These are phyloP conservation scores for Onychomys torridus DNA, from an alignment of 2,797 vertebrate species.

Conservation along the genomic window DNA sequence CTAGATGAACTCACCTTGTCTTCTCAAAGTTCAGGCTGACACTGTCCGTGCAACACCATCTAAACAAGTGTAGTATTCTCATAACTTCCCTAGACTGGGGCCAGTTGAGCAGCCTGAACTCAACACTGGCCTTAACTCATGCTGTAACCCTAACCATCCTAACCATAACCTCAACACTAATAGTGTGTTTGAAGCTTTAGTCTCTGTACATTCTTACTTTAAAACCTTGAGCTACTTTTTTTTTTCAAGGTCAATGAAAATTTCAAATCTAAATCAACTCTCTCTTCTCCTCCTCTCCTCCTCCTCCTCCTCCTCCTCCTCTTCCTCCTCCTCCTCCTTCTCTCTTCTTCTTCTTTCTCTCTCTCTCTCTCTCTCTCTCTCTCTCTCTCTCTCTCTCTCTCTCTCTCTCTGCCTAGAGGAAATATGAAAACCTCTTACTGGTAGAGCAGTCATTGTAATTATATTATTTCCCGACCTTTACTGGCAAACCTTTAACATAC, in stretches of 20 bases:
- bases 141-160: too few relatives aligned
- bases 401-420: background rate
- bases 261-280: background rate
- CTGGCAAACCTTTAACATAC: background rate
- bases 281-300: too few relatives aligned
- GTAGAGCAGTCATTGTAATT: background rate
- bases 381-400: too few relatives aligned
- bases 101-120: background rate
- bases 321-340: too few relatives aligned
- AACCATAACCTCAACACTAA: background rate
- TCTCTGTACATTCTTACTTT: background rate
- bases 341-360: too few relatives aligned
- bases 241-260: conserved; percentile 45
- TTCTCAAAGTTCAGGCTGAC: background rate
- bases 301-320: too few relatives aligned
- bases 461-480: background rate
- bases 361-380: too few relatives aligned
- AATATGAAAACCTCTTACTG: background rate
- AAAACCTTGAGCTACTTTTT: background rate
- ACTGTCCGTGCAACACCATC: background rate
- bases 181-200: background rate
- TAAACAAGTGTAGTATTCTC: background rate
- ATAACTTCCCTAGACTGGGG: background rate
- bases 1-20: background rate
- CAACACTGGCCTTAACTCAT: background rate